Evolutionary conservation across 1,140 invertebrate species (phyloP).

Genomic region (Pachypsylla venusta): DNA sequence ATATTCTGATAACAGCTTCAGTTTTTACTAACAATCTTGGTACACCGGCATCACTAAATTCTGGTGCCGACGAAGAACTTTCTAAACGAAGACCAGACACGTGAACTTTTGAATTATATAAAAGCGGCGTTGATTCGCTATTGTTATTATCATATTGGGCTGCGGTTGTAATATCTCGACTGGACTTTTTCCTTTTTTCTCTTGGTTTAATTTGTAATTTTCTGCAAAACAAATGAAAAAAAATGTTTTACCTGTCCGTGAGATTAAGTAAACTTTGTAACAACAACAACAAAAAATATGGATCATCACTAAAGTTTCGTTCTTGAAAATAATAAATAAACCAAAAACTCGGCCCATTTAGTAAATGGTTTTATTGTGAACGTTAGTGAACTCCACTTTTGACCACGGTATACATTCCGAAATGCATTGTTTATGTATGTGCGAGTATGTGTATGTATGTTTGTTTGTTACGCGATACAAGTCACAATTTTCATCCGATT

Average conservation of each 20-base stretch:
- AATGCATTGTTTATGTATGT: too few relatives aligned
- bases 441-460: too few relatives aligned
- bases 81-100: constrained; percentile 18
- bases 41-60: constrained; percentile 43
- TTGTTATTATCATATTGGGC: not conserved
- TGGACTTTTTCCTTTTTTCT: not conserved
- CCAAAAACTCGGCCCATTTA: too few relatives aligned
- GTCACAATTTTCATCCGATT: too few relatives aligned
- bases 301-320: too few relatives aligned
- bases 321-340: too few relatives aligned
- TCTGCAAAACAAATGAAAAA: not conserved
- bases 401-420: too few relatives aligned
- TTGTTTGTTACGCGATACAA: too few relatives aligned
- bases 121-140: not conserved
- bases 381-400: too few relatives aligned
- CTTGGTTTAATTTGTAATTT: not conserved
- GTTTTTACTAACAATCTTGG: constrained; percentile 45
- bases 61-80: constrained; percentile 6
- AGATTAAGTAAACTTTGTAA: too few relatives aligned
- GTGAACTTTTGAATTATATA: not conserved
- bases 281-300: too few relatives aligned
- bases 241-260: constrained; percentile 1
- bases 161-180: not conserved
- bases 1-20: constrained; percentile 47
- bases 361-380: too few relatives aligned